phyloP scores from a whole-genome alignment of 2,797 vertebrate genomes.

The Sarcoramphus papa region DNA sequence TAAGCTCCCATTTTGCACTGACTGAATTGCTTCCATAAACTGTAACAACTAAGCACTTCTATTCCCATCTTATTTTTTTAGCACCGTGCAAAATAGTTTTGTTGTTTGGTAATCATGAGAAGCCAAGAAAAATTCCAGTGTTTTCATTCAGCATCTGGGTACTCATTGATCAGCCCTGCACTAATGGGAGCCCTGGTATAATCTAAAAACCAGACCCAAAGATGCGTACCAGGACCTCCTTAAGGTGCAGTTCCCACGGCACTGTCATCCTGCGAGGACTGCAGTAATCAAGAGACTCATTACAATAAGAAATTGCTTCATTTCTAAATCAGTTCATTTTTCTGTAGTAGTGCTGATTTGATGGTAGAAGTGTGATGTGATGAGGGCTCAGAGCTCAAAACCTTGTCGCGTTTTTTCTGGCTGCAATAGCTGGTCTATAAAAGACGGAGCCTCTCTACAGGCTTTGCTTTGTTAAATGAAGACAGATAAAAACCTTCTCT shows the following conservation, averaged over 20 bases:
- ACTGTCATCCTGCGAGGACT: not conserved
- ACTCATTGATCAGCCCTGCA: not conserved
- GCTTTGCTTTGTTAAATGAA: not conserved
- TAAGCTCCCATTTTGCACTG: not conserved
- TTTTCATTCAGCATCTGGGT: not conserved
- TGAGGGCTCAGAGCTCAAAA: not conserved
- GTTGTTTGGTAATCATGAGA: not conserved
- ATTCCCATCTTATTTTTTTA: not conserved
- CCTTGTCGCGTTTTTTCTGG: not conserved
- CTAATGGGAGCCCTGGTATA: not conserved
- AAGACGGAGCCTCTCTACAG: not conserved
- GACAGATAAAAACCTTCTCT: conserved; percentile 1
- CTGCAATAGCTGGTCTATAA: not conserved
- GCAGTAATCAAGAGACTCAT: not conserved
- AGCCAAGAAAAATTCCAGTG: not conserved
- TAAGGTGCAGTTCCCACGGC: not conserved
- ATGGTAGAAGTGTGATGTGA: not conserved
- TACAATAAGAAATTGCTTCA: not conserved
- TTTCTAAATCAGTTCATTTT: not conserved
- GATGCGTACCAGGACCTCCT: accelerated
- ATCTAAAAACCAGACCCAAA: not conserved
- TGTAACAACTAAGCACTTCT: not conserved
- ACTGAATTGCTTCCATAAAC: not conserved
- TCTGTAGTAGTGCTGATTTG: not conserved
- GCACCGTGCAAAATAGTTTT: not conserved